Base-by-base conservation (phyloP, 2,113 vertebrate genomes). In the Petrocephalus microphthalmus region DNA sequence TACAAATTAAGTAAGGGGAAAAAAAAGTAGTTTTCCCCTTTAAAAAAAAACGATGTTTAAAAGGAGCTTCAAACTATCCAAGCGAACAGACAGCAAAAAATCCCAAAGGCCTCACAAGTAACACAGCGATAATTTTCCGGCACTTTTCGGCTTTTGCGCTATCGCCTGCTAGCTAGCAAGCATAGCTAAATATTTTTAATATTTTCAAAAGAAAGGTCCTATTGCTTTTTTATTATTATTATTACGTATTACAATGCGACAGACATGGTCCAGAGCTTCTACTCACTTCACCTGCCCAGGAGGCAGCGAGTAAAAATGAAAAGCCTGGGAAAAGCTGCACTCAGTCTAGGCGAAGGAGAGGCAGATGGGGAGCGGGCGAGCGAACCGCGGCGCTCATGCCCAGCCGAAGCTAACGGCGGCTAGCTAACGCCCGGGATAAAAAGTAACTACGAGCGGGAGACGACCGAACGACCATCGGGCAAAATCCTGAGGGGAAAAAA, bases 101-200 rank as follows among this genome's bases (percentile, higher is more conserved):
- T 67, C 90, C 91, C 91, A 82, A 82, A 94, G 94, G 94, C 94
- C 94, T 92, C 92, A 85, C 49, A 90, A 88, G 89, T 45, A 92
- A 89, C 89, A 85, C 64, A 84, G 91, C 90, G 91, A 89, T 89
- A 91, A 90, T 91, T 78, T 78, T 91, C 92, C 91, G 93, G 92
- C n/a, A 81, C 47, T 78, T 88, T 52, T 82, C 20, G 84, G 88
- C 13, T 25, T 60, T 87, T 56, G 84, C 64, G 17, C 83, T 92
- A 90, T 89, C 89, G 88, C 91, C 90, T 91, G 93, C 87, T 56
- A 89, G 60, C 78, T 85, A 85, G 93, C 92, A 92, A 92, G 90
- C 84, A 86, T 64, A 47, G 53, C 53, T 53, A 85, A 54, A 52
- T 11, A 85, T 33, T 33, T 53, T 1, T 4, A 33, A n/a, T 37